Conservation (phyloP, 2,113 vertebrate genomes). For the Mustelus asterias region DNA sequence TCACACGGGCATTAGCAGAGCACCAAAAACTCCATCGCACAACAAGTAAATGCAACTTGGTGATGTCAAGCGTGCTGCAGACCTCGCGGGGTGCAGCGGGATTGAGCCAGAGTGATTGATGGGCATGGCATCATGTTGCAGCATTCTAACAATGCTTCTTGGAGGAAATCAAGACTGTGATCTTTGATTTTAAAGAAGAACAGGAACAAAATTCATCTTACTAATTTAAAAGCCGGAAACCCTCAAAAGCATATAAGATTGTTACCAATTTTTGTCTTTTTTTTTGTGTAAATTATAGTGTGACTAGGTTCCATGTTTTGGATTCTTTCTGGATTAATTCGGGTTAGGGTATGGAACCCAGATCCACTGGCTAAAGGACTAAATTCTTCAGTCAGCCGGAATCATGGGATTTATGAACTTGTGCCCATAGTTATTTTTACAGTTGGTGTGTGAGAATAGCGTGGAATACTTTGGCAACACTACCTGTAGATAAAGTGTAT, state of each 20-base stretch:
- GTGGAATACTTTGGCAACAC: background rate
- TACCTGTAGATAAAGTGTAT: slow-evolving; percentile 13
- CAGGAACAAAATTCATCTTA: background rate
- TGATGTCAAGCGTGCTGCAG: background rate
- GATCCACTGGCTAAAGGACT: background rate
- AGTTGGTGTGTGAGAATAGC: background rate
- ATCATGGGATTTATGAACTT: slow-evolving; percentile 4
- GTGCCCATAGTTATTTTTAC: background rate
- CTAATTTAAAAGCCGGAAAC: background rate
- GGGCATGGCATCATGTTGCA: background rate
- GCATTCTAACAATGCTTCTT: background rate
- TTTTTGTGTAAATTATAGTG: background rate
- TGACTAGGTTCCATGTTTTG: background rate
- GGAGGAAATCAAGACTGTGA: background rate
- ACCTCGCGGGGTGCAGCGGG: background rate
- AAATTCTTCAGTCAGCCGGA: slow-evolving; percentile 16
- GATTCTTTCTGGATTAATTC: background rate
- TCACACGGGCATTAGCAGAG: background rate
- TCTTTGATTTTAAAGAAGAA: background rate
- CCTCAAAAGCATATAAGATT: background rate
- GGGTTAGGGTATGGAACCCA: background rate
- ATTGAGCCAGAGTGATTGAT: background rate
- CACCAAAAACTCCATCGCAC: background rate
- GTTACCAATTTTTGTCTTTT: background rate
- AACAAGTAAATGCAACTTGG: background rate